Evolutionary conservation across 2,113 vertebrate genomes (phyloP).

Genomic region (Micromys minutus): DNA sequence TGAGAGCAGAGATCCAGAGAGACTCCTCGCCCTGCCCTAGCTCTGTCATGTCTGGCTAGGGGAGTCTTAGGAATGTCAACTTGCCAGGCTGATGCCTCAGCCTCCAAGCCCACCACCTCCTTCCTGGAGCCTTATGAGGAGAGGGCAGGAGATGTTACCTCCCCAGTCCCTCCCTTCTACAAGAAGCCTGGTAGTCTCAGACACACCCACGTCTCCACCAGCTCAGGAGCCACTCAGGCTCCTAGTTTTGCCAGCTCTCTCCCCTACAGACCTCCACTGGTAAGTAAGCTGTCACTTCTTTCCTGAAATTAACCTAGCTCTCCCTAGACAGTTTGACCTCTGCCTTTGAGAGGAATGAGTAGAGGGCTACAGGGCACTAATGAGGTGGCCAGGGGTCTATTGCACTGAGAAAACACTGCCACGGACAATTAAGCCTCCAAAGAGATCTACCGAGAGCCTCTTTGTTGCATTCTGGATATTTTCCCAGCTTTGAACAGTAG

Average conservation of each 20-base stretch:
- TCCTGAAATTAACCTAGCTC: neutral
- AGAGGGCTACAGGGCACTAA: neutral
- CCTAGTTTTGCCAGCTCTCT: neutral
- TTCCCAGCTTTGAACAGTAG: slow-evolving; percentile 28
- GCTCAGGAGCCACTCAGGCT: neutral
- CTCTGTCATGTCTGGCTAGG: neutral
- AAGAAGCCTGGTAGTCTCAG: neutral
- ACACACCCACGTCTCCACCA: rapidly evolving
- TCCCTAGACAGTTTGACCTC: neutral
- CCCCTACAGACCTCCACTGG: neutral
- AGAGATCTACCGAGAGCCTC: slow-evolving; percentile 35
- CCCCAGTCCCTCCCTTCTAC: neutral
- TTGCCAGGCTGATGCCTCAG: neutral
- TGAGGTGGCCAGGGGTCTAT: neutral
- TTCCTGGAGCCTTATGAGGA: neutral
- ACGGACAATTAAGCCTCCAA: slow-evolving; percentile 13
- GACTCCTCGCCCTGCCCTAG: neutral
- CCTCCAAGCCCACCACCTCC: neutral
- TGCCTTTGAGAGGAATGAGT: neutral
- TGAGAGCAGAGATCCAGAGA: neutral
- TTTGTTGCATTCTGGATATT: neutral
- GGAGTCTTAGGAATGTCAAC: neutral
- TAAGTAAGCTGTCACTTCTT: neutral
- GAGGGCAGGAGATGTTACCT: too few species aligned
- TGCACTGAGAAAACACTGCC: slow-evolving; percentile 27